A percentile compares a stretch with the other conserved stretches of the same genome.
Conservation (phyloP, 2,888 invertebrate species). For the Hoplodrina ambigua region DNA sequence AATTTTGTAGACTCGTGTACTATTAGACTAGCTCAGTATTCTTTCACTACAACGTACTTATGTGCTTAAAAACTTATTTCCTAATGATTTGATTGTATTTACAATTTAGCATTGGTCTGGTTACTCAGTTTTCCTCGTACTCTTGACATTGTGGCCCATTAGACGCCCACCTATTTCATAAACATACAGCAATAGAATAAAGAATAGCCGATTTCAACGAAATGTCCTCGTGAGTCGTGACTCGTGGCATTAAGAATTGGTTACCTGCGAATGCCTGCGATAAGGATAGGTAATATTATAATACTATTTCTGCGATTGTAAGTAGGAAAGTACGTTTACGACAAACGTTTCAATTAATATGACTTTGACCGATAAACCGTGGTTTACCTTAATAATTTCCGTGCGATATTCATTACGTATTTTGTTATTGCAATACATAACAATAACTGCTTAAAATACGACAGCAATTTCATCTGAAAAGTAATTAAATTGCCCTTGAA, state of each 20-base stretch:
- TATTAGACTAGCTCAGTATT: conserved; percentile 33
- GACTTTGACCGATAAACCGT: conserved; percentile 46
- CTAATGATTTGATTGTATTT: conserved; percentile 52
- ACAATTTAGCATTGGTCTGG: conserved; percentile 48
- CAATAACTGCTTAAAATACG: conserved; percentile 7
- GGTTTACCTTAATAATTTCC: conserved; percentile 29
- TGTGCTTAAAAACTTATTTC: conserved; percentile 56
- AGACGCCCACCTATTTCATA: conserved; percentile 73
- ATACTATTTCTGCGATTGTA: conserved; percentile 18
- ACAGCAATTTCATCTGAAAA: neutral
- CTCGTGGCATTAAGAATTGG: conserved; percentile 32
- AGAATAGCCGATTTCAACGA: conserved; percentile 66
- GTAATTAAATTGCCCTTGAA: conserved; percentile 18
- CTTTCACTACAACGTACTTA: conserved; percentile 28
- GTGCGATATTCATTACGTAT: conserved; percentile 11
- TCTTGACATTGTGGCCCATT: conserved; percentile 82
- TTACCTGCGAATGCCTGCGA: neutral
- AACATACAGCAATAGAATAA: conserved; percentile 65
- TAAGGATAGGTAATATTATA: conserved; percentile 5
- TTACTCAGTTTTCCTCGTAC: conserved; percentile 77
- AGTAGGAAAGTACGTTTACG: conserved; percentile 31
- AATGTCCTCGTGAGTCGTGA: conserved; percentile 48
- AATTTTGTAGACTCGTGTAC: conserved; percentile 64
- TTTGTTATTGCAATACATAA: conserved; percentile 7
- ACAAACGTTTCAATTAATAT: conserved; percentile 42